Conservation (phyloP, 2,797 vertebrate genomes). For the Chelon auratus region DNA sequence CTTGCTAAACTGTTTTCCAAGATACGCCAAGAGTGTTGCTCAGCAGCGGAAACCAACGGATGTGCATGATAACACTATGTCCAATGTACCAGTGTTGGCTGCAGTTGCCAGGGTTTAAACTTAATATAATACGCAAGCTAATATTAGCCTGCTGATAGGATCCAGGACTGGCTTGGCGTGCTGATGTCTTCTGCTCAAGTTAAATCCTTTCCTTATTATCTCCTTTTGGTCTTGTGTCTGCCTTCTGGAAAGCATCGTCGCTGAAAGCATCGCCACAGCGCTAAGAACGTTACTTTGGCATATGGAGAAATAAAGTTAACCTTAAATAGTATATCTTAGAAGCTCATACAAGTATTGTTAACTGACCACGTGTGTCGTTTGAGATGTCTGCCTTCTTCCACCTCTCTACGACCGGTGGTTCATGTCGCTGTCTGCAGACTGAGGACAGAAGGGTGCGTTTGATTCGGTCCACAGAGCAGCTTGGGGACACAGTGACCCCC, state of each 20-base stretch:
- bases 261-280: neutral
- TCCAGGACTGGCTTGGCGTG: neutral
- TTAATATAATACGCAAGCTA: neutral
- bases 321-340: neutral
- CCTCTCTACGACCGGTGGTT: constrained; percentile 10
- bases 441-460: constrained; percentile 54
- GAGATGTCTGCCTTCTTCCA: neutral
- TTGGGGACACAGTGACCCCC: constrained; percentile 39
- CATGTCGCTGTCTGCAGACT: constrained; percentile 15
- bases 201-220: neutral
- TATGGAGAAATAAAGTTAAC: neutral
- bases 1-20: too few species aligned
- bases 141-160: neutral
- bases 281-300: too few species aligned
- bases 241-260: neutral
- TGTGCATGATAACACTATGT: neutral
- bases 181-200: neutral
- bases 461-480: constrained; percentile 64
- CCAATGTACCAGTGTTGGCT: too few species aligned
- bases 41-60: neutral
- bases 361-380: constrained; percentile 30
- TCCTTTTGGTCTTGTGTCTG: neutral
- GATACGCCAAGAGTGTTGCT: too few species aligned
- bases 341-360: neutral
- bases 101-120: neutral